Percentiles rank a stretch among this genome's conserved stretches.
These are phyloP conservation scores for Erebia palarica DNA, from an alignment of 2,888 invertebrate species.

Conservation along the genomic window DNA sequence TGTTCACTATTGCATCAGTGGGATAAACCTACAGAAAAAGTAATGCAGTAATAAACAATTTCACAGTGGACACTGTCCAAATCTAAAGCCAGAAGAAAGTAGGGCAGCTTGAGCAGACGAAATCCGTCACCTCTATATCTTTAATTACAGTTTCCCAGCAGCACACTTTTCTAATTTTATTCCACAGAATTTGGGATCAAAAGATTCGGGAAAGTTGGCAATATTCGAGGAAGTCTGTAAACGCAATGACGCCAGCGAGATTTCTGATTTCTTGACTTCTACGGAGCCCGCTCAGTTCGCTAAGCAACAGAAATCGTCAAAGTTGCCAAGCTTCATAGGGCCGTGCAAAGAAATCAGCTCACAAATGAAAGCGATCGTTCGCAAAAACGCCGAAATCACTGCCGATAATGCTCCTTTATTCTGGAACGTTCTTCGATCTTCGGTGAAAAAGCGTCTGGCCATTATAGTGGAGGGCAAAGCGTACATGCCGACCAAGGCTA, in stretches of 20 bases:
- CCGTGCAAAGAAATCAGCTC: constrained; percentile 37
- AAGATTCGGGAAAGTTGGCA: constrained; percentile 39
- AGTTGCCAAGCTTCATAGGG: constrained; percentile 35
- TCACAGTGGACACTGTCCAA: neutral
- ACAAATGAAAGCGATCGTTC: constrained; percentile 32
- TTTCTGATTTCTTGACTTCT: constrained; percentile 10
- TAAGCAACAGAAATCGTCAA: neutral
- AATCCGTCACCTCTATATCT: neutral
- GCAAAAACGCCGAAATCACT: neutral
- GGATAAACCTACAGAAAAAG: neutral
- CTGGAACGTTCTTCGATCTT: constrained; percentile 31
- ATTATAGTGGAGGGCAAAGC: constrained; percentile 39
- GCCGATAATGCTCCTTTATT: constrained; percentile 16
- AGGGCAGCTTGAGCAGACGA: neutral
- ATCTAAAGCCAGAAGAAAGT: neutral
- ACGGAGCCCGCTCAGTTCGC: neutral
- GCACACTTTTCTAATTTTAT: constrained; percentile 26
- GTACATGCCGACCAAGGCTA: constrained; percentile 31
- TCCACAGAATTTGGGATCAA: constrained; percentile 47
- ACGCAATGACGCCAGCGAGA: constrained; percentile 19
- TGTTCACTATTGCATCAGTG: too few species aligned
- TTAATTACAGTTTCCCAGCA: neutral
- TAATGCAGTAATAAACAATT: neutral
- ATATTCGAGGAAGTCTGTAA: constrained; percentile 25
- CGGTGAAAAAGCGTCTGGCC: constrained; percentile 44